Evolutionary conservation across 1,140 invertebrate species (phyloP).

Genomic region (Caenorhabditis latens): DNA sequence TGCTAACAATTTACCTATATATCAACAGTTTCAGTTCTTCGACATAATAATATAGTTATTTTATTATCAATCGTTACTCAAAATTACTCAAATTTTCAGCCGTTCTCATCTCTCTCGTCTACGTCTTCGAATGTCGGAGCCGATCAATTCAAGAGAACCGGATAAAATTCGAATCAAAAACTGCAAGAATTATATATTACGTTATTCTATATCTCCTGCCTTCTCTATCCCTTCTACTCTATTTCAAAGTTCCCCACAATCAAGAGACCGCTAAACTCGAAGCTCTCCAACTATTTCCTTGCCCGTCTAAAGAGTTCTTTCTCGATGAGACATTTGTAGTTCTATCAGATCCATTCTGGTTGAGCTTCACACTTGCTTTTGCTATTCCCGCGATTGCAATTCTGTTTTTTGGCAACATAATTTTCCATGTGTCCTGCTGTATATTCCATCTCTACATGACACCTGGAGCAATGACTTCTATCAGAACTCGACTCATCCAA

Average conservation of each 20-base stretch:
- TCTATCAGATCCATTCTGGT: not conserved
- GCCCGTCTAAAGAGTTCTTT: not conserved
- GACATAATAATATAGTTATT: too few relatives aligned
- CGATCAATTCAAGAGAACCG: conserved; percentile 17
- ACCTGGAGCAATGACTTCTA: not conserved
- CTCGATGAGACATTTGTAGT: not conserved
- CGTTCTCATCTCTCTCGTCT: not conserved
- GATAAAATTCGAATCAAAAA: not conserved
- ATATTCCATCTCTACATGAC: not conserved
- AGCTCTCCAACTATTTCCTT: not conserved
- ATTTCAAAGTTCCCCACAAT: not conserved
- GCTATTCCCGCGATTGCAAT: not conserved
- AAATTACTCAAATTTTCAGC: not conserved
- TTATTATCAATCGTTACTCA: too few relatives aligned
- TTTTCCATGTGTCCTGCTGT: not conserved
- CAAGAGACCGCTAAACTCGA: not conserved
- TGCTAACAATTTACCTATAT: too few relatives aligned
- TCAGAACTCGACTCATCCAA: not conserved
- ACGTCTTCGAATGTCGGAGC: conserved; percentile 2
- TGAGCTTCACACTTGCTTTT: not conserved
- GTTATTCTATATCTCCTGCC: not conserved
- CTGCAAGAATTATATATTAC: not conserved
- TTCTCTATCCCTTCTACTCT: not conserved
- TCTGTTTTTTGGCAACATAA: not conserved
- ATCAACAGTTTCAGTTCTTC: too few relatives aligned